Percentiles rank a stretch among this genome's conserved stretches.
These are phyloP conservation scores for Palythoa grandiflora DNA, from an alignment of 92 coral and sea anemone genomes.

Conservation along the genomic window DNA sequence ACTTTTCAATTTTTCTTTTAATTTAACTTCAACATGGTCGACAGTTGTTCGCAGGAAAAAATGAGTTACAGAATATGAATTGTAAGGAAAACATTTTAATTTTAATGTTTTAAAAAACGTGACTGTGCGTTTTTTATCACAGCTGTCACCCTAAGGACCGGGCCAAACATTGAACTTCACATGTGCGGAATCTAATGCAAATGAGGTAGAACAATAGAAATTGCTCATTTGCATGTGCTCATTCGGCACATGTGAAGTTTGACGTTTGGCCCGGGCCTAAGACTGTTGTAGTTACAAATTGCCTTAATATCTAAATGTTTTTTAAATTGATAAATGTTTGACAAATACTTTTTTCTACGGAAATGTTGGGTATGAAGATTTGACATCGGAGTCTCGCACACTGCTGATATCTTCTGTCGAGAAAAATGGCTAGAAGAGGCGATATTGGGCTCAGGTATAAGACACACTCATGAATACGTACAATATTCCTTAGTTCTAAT, in stretches of 20 bases:
- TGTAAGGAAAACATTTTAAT: not conserved
- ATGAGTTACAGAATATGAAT: conserved; percentile 1
- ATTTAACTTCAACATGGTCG: conserved; percentile 46
- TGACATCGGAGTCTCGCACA: too few species aligned
- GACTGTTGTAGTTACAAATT: not conserved
- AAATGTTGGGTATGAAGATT: not conserved
- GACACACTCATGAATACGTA: not conserved
- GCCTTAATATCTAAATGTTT: conserved; percentile 39
- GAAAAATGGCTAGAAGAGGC: too few species aligned
- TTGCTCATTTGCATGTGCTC: too few species aligned
- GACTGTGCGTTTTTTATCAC: conserved; percentile 22
- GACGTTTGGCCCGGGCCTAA: not conserved
- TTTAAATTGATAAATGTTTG: not conserved
- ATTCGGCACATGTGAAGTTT: too few species aligned
- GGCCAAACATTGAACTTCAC: too few species aligned
- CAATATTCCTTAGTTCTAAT: not conserved
- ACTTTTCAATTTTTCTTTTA: not conserved
- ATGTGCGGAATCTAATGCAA: too few species aligned
- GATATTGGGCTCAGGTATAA: not conserved
- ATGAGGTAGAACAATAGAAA: too few species aligned
- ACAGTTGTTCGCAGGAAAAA: conserved; percentile 32
- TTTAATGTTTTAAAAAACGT: not conserved
- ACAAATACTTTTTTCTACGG: conserved; percentile 27
- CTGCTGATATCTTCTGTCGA: too few species aligned
- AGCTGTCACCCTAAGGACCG: conserved; percentile 9